Base-by-base conservation (phyloP, 1,140 invertebrate species). In the Drosophila lowei region DNA sequence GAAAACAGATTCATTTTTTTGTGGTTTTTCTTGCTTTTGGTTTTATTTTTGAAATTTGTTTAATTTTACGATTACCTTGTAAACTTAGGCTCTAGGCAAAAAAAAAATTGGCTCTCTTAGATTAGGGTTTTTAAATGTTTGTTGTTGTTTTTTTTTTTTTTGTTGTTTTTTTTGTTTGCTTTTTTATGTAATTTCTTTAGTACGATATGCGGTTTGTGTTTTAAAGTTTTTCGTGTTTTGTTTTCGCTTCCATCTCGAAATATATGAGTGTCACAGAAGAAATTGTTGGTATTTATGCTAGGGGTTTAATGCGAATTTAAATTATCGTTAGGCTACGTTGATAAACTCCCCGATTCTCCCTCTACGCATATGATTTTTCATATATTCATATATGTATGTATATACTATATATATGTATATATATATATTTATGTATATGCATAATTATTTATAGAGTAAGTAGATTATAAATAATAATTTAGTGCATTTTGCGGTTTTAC, bases 31-130 rank as follows among this genome's bases (percentile, higher is more conserved):
- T 55, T 56, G 43, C 58, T 54, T 59, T 66, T 67, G 34, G 34
- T 61, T 55, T 47, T 44, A 46, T 61, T 55, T 66, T 72, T 60
- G 54, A 43, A 55, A 67, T 60, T 75, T 66, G 28, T 75, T 74
- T 75, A 67, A 68, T 56, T 56, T 67, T 68, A 68, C 54, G 63
- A 67, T 68, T 84, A 76, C 38, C 58, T 42, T 78, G 77, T 73
- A 52, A 80, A 84, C 85, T 89, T 90, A 90, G 25, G 54, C 23
- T 42, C 65, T 85, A 81, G 60, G 58, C 66, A 72, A 78, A 81
- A 89, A 86, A 79, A 86, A 86, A 77, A 52, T 76, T 86, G 81
- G 77, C 79, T 90, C 60, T 47, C 77, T 86, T 85, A 81, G 25
- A 18, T 61, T 75, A 68, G 8, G 55, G 28, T 63, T 79, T 63